Evolutionary conservation across 92 coral and sea anemone species (phyloP).

Genomic region (Actinostola sp.): DNA sequence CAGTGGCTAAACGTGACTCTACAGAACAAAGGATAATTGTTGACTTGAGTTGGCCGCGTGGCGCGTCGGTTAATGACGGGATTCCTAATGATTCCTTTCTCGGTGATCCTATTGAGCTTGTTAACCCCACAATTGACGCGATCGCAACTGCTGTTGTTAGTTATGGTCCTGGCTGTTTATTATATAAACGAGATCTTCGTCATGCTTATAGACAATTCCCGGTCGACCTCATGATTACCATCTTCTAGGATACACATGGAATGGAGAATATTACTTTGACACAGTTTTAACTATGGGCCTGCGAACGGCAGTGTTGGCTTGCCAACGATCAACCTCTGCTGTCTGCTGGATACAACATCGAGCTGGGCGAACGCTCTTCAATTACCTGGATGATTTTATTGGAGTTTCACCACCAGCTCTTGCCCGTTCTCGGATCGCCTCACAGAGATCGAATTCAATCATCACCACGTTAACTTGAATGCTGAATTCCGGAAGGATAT

Average conservation of each 20-base stretch:
- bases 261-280: slow-evolving; percentile 16
- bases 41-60: slow-evolving; percentile 44
- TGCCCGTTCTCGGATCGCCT: not conserved
- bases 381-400: slow-evolving; percentile 7
- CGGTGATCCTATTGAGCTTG: slow-evolving; percentile 6
- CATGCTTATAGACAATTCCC: slow-evolving; percentile 21
- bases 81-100: slow-evolving; percentile 24
- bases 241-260: slow-evolving; percentile 19
- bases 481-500: slow-evolving; percentile 16
- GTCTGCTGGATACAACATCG: slow-evolving; percentile 8
- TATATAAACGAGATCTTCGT: slow-evolving; percentile 31
- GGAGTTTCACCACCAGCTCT: not conserved
- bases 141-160: slow-evolving; percentile 11
- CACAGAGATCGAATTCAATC: not conserved
- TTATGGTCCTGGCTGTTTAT: slow-evolving; percentile 24
- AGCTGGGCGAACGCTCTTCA: not conserved
- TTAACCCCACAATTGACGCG: slow-evolving; percentile 21
- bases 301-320: slow-evolving; percentile 32
- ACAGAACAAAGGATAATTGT: slow-evolving; percentile 20
- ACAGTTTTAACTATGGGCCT: slow-evolving; percentile 30
- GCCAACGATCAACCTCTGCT: slow-evolving; percentile 22
- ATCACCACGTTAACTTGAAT: slow-evolving; percentile 8
- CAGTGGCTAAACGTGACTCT: too few relatives aligned
- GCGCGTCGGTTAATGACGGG: slow-evolving; percentile 39
- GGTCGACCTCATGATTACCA: slow-evolving; percentile 18